Evolutionary conservation across 2,797 vertebrate genomes (phyloP).

Genomic region (Uromys caudimaculatus): DNA sequence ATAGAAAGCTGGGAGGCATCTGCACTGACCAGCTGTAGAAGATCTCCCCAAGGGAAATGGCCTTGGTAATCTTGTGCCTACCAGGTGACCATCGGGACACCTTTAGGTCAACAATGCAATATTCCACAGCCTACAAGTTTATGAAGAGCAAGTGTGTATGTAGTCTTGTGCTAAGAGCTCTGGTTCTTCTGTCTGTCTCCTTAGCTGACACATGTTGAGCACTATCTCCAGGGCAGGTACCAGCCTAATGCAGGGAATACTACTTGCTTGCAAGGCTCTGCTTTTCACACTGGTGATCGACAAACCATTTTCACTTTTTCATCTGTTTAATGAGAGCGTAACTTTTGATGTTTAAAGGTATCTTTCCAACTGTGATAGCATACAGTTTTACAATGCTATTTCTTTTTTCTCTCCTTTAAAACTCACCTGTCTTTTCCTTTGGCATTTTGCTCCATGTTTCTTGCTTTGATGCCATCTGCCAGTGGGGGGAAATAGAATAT

Average conservation of each 20-base stretch:
- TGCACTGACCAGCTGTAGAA: background rate
- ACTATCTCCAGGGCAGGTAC: background rate
- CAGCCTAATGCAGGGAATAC: background rate
- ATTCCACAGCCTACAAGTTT: too few species aligned
- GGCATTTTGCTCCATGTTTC: background rate
- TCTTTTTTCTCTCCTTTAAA: background rate
- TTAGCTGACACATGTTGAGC: background rate
- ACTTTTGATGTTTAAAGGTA: background rate
- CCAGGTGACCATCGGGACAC: background rate
- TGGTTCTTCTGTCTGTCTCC: background rate
- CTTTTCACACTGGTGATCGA: background rate
- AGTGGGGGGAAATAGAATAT: background rate
- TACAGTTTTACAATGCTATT: conserved; percentile 24
- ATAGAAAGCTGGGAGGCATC: background rate
- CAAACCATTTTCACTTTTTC: background rate
- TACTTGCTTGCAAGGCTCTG: background rate
- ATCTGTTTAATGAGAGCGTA: background rate
- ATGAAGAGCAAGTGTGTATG: background rate
- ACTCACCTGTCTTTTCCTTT: background rate
- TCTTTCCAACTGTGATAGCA: background rate
- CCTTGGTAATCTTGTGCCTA: background rate
- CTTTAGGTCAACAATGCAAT: background rate
- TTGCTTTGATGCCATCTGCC: conserved; percentile 17
- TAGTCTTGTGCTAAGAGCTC: background rate
- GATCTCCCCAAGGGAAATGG: background rate